Evolutionary conservation across 1,140 invertebrate genomes (phyloP).

Genomic region (Nymphalis io): DNA sequence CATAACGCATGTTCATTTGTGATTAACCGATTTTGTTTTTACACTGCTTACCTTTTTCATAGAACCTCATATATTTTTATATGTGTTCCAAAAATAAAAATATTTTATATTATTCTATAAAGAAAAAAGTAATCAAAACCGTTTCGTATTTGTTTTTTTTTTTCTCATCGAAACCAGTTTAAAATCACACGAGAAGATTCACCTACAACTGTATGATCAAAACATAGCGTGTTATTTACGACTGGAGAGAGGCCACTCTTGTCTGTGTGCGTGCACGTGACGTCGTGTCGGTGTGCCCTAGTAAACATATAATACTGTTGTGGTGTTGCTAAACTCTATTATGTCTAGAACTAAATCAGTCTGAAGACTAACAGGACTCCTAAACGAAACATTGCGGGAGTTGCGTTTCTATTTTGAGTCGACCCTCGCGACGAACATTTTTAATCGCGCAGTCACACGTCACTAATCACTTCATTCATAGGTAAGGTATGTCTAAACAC

Average conservation of each 20-base stretch:
- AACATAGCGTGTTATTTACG: slow-evolving; percentile 72
- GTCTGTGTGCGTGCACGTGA: slow-evolving; percentile 58
- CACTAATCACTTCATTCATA: slow-evolving; percentile 45
- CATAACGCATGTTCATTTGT: too few species aligned
- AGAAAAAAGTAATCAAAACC: not conserved
- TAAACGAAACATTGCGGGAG: slow-evolving; percentile 51
- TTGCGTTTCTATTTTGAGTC: slow-evolving; percentile 54
- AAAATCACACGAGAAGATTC: slow-evolving; percentile 49
- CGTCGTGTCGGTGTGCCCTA: slow-evolving; percentile 67
- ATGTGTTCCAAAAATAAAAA: too few species aligned
- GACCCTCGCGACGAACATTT: slow-evolving; percentile 63
- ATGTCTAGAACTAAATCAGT: slow-evolving; percentile 30
- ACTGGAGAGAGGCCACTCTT: slow-evolving; percentile 51
- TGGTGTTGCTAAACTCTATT: slow-evolving; percentile 48
- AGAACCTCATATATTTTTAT: too few species aligned
- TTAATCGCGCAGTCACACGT: slow-evolving; percentile 34
- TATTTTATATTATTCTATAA: too few species aligned
- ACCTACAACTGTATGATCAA: slow-evolving; percentile 55
- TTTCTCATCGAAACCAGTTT: slow-evolving; percentile 40
- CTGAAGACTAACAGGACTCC: slow-evolving; percentile 17
- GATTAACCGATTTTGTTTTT: too few species aligned
- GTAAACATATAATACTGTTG: slow-evolving; percentile 52
- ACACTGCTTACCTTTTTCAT: too few species aligned
- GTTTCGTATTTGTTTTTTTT: slow-evolving; percentile 6
- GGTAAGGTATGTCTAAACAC: slow-evolving; percentile 33